Evolutionary conservation across 2,797 vertebrate genomes (phyloP).

Genomic region (Neoniphon sammara): DNA sequence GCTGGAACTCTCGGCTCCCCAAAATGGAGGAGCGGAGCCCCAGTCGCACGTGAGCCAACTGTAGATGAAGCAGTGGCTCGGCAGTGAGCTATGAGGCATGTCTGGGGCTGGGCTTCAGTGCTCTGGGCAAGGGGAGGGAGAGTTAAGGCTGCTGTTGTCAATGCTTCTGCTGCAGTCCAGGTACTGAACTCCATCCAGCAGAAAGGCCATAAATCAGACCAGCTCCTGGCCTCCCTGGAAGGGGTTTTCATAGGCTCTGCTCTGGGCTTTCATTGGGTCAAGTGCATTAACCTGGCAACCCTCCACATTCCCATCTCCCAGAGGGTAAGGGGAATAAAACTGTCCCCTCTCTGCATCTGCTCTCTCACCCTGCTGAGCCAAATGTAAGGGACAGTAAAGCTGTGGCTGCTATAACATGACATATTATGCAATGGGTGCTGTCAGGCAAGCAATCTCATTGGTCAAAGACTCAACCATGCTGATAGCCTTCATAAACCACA

Average conservation of each 20-base stretch:
- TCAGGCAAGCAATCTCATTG: slow-evolving; percentile 31
- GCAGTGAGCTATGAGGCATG: slow-evolving; percentile 71
- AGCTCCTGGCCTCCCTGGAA: slow-evolving; percentile 66
- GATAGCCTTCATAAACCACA: slow-evolving; percentile 35
- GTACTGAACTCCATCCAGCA: slow-evolving; percentile 70
- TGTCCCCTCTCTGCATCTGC: slow-evolving; percentile 52
- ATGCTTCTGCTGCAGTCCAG: slow-evolving; percentile 53
- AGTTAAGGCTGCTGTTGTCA: slow-evolving; percentile 57
- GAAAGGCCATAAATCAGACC: slow-evolving; percentile 78
- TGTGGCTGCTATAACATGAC: slow-evolving; percentile 50
- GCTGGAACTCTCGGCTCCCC: slow-evolving; percentile 69
- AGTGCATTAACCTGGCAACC: slow-evolving; percentile 81
- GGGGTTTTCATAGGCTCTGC: slow-evolving; percentile 76
- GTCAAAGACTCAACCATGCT: slow-evolving; percentile 31
- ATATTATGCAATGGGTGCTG: slow-evolving; percentile 41
- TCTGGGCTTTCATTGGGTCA: slow-evolving; percentile 80
- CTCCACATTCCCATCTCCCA: slow-evolving; percentile 65
- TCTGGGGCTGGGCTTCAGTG: slow-evolving; percentile 61
- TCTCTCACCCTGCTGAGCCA: slow-evolving; percentile 51
- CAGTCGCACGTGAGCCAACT: slow-evolving; percentile 75
- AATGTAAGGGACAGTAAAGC: slow-evolving; percentile 60
- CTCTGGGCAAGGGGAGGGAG: slow-evolving; percentile 42
- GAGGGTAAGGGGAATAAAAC: slow-evolving; percentile 44
- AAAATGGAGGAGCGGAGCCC: slow-evolving; percentile 76
- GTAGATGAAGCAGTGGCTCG: slow-evolving; percentile 72